These are phyloP conservation scores for Trididemnum nubilum DNA, from an alignment of 23 tunicate species.

Conservation along the genomic window DNA sequence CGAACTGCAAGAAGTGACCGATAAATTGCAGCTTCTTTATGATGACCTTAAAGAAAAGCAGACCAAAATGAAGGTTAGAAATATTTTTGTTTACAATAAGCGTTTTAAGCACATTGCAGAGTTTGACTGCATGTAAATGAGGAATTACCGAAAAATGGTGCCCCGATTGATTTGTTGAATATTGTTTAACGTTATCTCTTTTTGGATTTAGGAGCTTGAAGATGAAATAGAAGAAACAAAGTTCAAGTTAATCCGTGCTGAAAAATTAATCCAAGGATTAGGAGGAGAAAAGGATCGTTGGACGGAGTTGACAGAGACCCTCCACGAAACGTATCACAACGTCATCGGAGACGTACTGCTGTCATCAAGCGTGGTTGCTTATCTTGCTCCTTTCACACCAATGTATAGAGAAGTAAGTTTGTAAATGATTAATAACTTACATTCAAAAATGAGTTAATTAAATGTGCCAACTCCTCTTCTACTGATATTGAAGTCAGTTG, in stretches of 20 bases:
- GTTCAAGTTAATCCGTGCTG: constrained; percentile 81
- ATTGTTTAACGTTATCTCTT: too few species aligned
- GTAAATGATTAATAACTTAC: too few species aligned
- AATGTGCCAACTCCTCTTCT: too few species aligned
- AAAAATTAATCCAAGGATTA: constrained; percentile 79
- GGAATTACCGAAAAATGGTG: too few species aligned
- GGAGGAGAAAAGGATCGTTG: constrained; percentile 91
- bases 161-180: too few species aligned
- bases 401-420: constrained; percentile 57
- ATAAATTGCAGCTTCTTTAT: constrained; percentile 60
- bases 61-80: constrained; percentile 51
- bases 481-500: too few species aligned
- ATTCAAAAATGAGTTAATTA: too few species aligned
- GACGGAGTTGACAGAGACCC: constrained; percentile 71
- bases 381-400: constrained; percentile 85
- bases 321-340: constrained; percentile 78
- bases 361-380: constrained; percentile 86
- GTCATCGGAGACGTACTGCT: constrained; percentile 85
- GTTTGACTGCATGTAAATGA: too few species aligned
- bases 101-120: neutral
- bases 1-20: constrained; percentile 71
- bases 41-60: constrained; percentile 71
- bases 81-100: too few species aligned
- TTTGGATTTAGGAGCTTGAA: constrained; percentile 68
- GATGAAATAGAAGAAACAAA: constrained; percentile 80